These are phyloP conservation scores for Pardalotus punctatus DNA, from an alignment of 2,113 vertebrate genomes.

Conservation along the genomic window DNA sequence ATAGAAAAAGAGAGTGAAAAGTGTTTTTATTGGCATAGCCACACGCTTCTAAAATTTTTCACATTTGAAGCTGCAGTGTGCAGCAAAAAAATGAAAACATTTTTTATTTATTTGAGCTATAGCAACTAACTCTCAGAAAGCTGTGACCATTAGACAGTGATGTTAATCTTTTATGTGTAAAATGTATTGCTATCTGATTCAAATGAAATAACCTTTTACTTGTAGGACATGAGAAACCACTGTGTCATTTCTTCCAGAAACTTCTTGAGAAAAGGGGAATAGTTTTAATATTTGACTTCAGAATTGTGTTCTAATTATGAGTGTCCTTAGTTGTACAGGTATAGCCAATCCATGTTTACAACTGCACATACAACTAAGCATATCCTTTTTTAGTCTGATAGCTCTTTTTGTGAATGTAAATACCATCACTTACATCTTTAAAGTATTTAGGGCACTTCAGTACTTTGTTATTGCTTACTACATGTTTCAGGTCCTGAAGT, in stretches of 20 bases:
- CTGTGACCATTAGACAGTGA: not conserved
- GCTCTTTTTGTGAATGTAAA: not conserved
- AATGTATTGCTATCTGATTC: not conserved
- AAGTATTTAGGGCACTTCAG: not conserved
- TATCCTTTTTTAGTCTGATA: not conserved
- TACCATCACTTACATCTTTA: not conserved
- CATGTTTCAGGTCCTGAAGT: not conserved
- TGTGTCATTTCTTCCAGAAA: not conserved
- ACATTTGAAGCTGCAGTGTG: not conserved
- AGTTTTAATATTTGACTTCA: not conserved
- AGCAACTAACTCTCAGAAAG: not conserved
- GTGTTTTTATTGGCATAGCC: not conserved
- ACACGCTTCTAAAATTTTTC: rapidly evolving
- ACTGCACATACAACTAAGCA: not conserved
- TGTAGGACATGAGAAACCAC: not conserved
- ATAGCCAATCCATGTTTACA: not conserved
- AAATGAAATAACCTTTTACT: not conserved
- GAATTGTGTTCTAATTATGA: not conserved
- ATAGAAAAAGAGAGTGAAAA: rapidly evolving
- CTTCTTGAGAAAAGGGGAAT: not conserved
- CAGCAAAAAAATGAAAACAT: not conserved
- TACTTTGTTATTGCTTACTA: not conserved
- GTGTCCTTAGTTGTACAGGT: not conserved
- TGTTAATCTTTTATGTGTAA: not conserved
- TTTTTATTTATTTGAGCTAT: not conserved